phyloP scores from a whole-genome alignment of 2,797 vertebrate genomes.

The Oceanodroma leucorhoa region DNA sequence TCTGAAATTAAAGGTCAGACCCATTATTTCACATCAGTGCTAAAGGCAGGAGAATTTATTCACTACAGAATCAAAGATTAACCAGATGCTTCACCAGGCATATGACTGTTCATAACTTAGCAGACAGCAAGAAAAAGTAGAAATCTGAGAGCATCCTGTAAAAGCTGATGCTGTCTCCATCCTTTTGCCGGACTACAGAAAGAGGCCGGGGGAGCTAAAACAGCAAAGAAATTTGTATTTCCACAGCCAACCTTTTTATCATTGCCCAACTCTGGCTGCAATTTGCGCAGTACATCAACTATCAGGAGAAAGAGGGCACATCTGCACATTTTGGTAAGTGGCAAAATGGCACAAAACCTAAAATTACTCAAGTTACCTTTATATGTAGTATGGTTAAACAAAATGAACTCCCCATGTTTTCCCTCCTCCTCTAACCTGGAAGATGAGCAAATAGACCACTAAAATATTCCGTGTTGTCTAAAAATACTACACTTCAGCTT shows the following conservation, averaged over 20 bases:
- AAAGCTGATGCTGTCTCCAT: background rate
- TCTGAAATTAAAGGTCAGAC: conserved; percentile 66
- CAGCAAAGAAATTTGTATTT: background rate
- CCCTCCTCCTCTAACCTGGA: background rate
- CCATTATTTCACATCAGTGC: conserved; percentile 55
- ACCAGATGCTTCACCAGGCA: conserved; percentile 5
- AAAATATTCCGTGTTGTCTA: background rate
- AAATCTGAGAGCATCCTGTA: background rate
- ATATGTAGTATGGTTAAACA: background rate
- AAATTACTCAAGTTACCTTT: background rate
- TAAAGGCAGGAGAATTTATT: conserved; percentile 55
- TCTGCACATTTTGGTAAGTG: background rate
- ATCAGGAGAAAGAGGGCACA: background rate
- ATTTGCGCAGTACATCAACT: background rate
- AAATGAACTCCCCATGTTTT: background rate
- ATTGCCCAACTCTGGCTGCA: background rate
- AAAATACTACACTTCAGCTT: background rate
- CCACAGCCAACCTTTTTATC: background rate
- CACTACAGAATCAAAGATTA: conserved; percentile 61
- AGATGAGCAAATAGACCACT: background rate
- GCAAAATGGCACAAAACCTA: background rate
- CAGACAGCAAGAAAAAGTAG: background rate
- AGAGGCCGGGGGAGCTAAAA: background rate
- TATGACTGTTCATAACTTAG: conserved; percentile 26
- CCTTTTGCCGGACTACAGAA: background rate